A percentile compares a stretch with the other conserved stretches of the same genome.
Conservation (phyloP, 2,888 invertebrate genomes). For the Seira sanloemensis region DNA sequence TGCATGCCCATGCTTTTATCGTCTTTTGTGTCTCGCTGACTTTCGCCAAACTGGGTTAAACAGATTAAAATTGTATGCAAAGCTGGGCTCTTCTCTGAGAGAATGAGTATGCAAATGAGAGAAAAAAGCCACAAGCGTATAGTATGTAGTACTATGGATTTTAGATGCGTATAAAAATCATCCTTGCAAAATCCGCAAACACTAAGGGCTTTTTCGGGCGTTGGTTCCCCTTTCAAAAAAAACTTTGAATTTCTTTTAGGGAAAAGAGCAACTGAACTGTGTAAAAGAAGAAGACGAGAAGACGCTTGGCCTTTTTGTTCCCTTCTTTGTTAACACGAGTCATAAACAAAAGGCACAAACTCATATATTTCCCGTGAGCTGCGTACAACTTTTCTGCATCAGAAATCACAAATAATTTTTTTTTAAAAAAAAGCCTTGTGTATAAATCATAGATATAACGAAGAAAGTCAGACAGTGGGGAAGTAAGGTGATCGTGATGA, state of each 20-base stretch:
- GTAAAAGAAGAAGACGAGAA: too few species aligned
- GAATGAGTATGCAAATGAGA: neutral
- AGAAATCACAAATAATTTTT: neutral
- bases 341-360: too few species aligned
- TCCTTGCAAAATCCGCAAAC: neutral
- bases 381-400: neutral
- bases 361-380: too few species aligned
- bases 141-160: neutral
- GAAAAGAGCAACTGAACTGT: too few species aligned
- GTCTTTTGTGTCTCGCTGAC: neutral
- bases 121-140: neutral
- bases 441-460: neutral
- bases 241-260: too few species aligned
- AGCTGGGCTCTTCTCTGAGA: neutral
- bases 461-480: neutral
- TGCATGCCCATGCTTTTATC: neutral
- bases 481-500: neutral
- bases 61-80: slow-evolving; percentile 4
- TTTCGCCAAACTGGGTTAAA: neutral
- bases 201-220: neutral
- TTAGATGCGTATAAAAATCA: neutral
- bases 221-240: too few species aligned
- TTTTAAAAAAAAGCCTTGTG: too few species aligned
- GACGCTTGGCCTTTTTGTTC: too few species aligned
- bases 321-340: too few species aligned